These are phyloP conservation scores for Spialia ferax DNA, from an alignment of 2,888 invertebrate genomes.

Conservation along the genomic window DNA sequence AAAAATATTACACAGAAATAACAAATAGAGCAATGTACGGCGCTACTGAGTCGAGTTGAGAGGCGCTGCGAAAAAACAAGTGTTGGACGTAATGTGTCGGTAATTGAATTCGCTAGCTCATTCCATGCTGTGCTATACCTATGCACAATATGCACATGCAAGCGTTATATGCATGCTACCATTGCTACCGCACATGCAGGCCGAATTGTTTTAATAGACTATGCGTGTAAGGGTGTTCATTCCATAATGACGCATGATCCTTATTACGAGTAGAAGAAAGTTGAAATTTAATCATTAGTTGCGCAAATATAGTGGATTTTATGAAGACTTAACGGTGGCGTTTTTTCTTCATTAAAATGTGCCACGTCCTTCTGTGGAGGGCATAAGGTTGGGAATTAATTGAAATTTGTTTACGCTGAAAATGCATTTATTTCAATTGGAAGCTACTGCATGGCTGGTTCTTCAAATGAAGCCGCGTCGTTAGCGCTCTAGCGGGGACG, in stretches of 20 bases:
- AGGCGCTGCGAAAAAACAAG: slow-evolving; percentile 25
- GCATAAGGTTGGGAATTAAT: neutral
- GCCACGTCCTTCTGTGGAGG: neutral
- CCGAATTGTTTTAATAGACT: neutral
- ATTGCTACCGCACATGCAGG: neutral
- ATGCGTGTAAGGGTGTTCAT: neutral
- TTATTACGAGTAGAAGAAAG: neutral
- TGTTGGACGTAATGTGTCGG: slow-evolving; percentile 37
- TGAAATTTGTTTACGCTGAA: neutral
- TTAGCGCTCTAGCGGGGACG: neutral
- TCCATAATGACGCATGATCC: neutral
- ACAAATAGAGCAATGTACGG: slow-evolving; percentile 3
- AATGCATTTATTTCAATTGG: slow-evolving; percentile 5
- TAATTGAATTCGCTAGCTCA: slow-evolving; percentile 43
- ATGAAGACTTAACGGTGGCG: neutral
- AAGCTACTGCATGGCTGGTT: neutral
- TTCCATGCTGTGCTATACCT: slow-evolving; percentile 21
- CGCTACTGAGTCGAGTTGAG: slow-evolving; percentile 6
- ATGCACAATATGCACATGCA: neutral
- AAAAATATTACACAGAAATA: neutral
- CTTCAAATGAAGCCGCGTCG: neutral
- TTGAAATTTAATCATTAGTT: neutral
- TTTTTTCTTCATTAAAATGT: neutral
- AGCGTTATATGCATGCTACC: slow-evolving; percentile 1
- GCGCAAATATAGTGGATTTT: neutral